These are phyloP conservation scores for Cariama cristata DNA, from an alignment of 2,113 vertebrate genomes.

Conservation along the genomic window DNA sequence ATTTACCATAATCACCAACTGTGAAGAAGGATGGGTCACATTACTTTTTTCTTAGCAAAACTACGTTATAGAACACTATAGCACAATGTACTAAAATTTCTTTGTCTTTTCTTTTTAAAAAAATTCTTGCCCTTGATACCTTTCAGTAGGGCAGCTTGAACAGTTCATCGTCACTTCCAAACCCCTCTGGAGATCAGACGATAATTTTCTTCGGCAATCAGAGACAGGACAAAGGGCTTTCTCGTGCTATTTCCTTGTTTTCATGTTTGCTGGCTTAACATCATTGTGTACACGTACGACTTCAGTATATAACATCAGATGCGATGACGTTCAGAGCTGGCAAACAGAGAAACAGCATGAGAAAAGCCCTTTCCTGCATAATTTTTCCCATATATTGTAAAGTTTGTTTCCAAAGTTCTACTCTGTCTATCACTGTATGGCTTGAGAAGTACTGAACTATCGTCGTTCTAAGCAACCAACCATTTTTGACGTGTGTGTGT, in stretches of 20 bases:
- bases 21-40: slow-evolving; percentile 57
- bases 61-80: slow-evolving; percentile 60
- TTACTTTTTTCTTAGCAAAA: slow-evolving; percentile 60
- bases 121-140: slow-evolving; percentile 70
- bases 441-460: not conserved
- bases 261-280: slow-evolving; percentile 75
- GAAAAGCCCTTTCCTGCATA: slow-evolving; percentile 67
- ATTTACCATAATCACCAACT: slow-evolving; percentile 54
- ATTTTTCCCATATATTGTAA: slow-evolving; percentile 41
- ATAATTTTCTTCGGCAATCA: slow-evolving; percentile 72
- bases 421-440: not conserved
- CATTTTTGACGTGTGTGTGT: not conserved
- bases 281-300: slow-evolving; percentile 72
- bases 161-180: slow-evolving; percentile 75
- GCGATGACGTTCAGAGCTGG: slow-evolving; percentile 73
- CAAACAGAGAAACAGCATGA: slow-evolving; percentile 78
- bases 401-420: not conserved
- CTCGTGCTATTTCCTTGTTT: slow-evolving; percentile 79
- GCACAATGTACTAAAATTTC: slow-evolving; percentile 61
- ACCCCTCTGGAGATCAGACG: slow-evolving; percentile 67
- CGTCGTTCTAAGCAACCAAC: not conserved
- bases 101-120: slow-evolving; percentile 57
- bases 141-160: slow-evolving; percentile 74
- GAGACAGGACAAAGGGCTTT: slow-evolving; percentile 73
- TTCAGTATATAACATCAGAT: slow-evolving; percentile 72